Conservation (phyloP, 2,113 vertebrate species). For the Balaeniceps rex region DNA sequence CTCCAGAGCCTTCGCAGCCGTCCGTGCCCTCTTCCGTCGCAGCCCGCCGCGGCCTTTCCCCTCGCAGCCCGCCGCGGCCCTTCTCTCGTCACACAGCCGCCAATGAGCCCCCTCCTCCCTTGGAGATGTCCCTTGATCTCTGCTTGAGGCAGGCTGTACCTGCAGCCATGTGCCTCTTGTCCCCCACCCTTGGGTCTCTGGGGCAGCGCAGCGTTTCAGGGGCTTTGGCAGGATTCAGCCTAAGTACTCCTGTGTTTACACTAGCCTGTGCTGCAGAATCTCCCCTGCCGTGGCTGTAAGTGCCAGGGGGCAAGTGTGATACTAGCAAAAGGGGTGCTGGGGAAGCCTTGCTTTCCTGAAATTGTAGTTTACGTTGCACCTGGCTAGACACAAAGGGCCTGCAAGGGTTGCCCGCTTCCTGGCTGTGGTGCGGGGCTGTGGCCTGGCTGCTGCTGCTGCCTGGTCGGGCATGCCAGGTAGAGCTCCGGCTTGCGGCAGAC, state of each 20-base stretch:
- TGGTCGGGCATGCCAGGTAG: not conserved
- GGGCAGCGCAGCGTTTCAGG: fast-evolving
- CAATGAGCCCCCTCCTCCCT: not conserved
- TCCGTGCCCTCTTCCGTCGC: not conserved
- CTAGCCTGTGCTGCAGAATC: not conserved
- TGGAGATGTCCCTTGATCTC: not conserved
- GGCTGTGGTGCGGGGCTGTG: not conserved
- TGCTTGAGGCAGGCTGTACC: not conserved
- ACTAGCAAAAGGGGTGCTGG: not conserved
- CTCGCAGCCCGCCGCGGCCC: not conserved
- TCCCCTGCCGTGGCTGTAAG: fast-evolving
- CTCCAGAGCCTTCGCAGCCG: not conserved
- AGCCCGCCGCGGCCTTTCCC: too few relatives aligned
- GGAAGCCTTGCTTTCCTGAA: not conserved
- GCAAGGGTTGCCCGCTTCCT: not conserved
- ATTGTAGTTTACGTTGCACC: fast-evolving
- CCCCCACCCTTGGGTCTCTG: too few relatives aligned
- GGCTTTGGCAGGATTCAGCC: not conserved
- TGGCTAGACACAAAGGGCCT: fast-evolving
- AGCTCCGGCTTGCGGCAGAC: not conserved
- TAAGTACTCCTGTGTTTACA: fast-evolving
- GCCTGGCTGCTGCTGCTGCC: not conserved
- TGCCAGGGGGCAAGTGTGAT: not conserved
- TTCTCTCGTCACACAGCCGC: not conserved
- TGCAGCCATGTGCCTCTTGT: not conserved